These are phyloP conservation scores for Mesochorus sp. DNA, from an alignment of 2,888 invertebrate species.

Conservation along the genomic window DNA sequence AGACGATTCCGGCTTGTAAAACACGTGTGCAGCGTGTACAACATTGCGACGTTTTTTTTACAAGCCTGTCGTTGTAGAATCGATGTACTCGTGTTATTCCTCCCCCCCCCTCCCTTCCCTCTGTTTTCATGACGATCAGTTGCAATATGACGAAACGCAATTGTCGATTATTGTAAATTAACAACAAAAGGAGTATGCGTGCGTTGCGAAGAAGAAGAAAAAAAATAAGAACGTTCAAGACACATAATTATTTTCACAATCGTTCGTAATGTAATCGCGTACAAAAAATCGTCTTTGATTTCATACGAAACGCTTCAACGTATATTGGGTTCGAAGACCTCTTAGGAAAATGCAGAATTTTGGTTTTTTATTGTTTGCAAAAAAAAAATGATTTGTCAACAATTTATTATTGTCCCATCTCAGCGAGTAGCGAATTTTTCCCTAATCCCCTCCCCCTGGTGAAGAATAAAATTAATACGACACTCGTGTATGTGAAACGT, in stretches of 20 bases:
- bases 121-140: not conserved
- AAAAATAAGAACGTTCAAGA: conserved; percentile 35
- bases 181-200: conserved; percentile 5
- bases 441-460: no score
- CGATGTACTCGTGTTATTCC: not conserved
- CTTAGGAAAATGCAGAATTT: not conserved
- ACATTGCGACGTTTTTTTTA: not conserved
- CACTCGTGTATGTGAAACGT: conserved; percentile 11
- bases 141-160: not conserved
- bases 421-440: not conserved
- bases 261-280: not conserved
- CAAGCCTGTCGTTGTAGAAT: not conserved
- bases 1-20: conserved; percentile 36
- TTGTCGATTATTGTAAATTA: not conserved
- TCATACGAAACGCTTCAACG: not conserved
- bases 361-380: no score
- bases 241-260: not conserved
- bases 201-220: no score
- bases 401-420: not conserved
- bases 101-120: not conserved
- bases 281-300: not conserved
- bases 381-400: not conserved
- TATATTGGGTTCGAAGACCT: not conserved
- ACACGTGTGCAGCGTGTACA: not conserved
- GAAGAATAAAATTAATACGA: not conserved